Evolutionary conservation across 2,888 invertebrate genomes (phyloP), one percentile per base, ranked within the genome.

Genomic region (Mythimna impura): DNA sequence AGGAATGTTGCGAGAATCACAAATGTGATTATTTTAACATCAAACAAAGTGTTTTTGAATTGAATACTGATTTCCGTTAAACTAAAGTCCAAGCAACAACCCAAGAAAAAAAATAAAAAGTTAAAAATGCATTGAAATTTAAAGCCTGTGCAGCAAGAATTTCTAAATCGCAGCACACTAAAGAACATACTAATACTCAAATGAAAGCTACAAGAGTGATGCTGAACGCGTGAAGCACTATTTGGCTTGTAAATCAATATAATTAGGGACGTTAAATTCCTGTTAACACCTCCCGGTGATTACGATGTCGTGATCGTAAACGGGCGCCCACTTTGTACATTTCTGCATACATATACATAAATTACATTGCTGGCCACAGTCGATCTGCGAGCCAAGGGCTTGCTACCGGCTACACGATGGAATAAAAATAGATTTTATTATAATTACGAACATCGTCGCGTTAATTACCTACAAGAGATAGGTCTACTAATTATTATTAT

Each of bases 191-290:
- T 58, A 66, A 70, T 63, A 62, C 8, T 17, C 50, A 65, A 68
- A 64, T 54, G 40, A 64, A 66, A 66, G 67, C 60, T 62, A 62
- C 54, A 36, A 71, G 36, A 78, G 74, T 70, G 73, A 73, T 62
- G 66, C 64, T 65, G 20, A 66, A 61, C 76, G 68, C 60, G 66
- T 72, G 68, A 57, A 77, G 63, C 69, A 76, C 69, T 84, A 81
- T 86, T 84, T 81, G 82, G 81, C 71, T 86, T 88, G 88, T 90
- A 91, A 91, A 89, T 90, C 87, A 89, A 89, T 91, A 88, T 88
- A 91, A 90, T 91, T 89, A 89, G 86, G 86, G 73, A 86, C 81
- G 86, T 85, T 81, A 88, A 85, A 86, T 85, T 86, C 85, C 86
- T 86, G 88, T 89, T 90, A 87, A 89, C 90, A 87, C 90, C 87